These are phyloP conservation scores for Petromus typicus DNA, from an alignment of 2,113 vertebrate genomes.

Conservation along the genomic window DNA sequence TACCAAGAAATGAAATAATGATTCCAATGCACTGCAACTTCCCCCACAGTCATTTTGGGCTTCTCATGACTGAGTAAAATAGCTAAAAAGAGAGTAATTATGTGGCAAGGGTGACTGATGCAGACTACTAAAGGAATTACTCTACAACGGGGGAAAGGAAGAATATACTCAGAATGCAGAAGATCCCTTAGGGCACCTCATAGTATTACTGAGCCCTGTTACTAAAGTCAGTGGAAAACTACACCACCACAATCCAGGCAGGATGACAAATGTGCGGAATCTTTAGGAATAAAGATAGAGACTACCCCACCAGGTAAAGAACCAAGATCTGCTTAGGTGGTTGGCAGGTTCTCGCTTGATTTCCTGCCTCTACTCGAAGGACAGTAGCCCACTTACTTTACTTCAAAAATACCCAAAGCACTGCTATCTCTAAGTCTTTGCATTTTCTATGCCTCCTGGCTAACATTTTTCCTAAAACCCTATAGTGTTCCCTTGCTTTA, in stretches of 20 bases:
- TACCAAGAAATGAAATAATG: background rate
- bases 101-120: background rate
- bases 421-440: background rate
- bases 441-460: background rate
- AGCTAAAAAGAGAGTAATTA: background rate
- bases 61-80: background rate
- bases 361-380: background rate
- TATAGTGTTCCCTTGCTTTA: background rate
- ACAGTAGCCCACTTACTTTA: background rate
- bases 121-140: background rate
- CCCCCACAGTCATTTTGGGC: background rate
- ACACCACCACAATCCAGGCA: background rate
- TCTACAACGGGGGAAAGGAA: background rate
- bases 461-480: background rate
- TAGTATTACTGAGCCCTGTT: background rate
- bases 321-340: background rate
- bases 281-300: background rate
- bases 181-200: background rate
- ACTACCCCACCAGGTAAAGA: background rate
- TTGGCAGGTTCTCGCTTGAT: background rate
- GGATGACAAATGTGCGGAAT: background rate
- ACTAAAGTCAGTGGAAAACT: background rate
- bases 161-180: background rate
- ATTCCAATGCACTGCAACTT: too few species aligned
- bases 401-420: background rate